phyloP scores from a whole-genome alignment of 2,888 invertebrate species.

The Anaspis maculata region DNA sequence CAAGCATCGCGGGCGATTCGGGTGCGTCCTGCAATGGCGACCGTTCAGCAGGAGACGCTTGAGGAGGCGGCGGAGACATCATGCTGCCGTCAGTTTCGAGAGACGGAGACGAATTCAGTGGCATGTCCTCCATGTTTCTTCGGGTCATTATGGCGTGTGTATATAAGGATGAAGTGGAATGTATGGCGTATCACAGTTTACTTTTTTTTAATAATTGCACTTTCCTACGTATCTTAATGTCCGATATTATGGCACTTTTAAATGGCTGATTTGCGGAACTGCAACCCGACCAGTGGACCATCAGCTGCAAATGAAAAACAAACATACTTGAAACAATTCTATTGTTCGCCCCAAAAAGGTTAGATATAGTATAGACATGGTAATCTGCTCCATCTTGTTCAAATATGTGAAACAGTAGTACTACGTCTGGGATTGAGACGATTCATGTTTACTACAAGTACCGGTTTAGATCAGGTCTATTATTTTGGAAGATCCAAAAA shows the following conservation, averaged over 20 bases:
- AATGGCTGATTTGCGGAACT: slow-evolving; percentile 18
- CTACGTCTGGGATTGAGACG: too few species aligned
- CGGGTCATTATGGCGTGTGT: slow-evolving; percentile 35
- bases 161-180: slow-evolving; percentile 19
- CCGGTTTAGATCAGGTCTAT: slow-evolving; percentile 32
- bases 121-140: slow-evolving; percentile 35
- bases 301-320: too few species aligned
- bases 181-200: slow-evolving; percentile 41
- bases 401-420: too few species aligned
- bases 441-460: slow-evolving; percentile 28
- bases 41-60: slow-evolving; percentile 45
- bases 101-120: slow-evolving; percentile 30
- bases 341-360: too few species aligned
- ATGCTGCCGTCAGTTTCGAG: slow-evolving; percentile 29
- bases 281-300: not conserved
- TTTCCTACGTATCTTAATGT: slow-evolving; percentile 31
- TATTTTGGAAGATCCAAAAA: slow-evolving; percentile 26
- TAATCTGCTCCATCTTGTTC: too few species aligned
- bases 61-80: slow-evolving; percentile 45
- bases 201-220: slow-evolving; percentile 35
- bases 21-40: slow-evolving; percentile 49
- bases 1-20: slow-evolving; percentile 66
- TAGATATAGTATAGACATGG: too few species aligned
- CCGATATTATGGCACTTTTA: slow-evolving; percentile 32
- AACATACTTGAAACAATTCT: too few species aligned